Percentiles rank a stretch among this genome's conserved stretches.
Evolutionary conservation across 64 coral and sea anemone species (phyloP).

Genomic region (Hydrozoanthus tunicans): DNA sequence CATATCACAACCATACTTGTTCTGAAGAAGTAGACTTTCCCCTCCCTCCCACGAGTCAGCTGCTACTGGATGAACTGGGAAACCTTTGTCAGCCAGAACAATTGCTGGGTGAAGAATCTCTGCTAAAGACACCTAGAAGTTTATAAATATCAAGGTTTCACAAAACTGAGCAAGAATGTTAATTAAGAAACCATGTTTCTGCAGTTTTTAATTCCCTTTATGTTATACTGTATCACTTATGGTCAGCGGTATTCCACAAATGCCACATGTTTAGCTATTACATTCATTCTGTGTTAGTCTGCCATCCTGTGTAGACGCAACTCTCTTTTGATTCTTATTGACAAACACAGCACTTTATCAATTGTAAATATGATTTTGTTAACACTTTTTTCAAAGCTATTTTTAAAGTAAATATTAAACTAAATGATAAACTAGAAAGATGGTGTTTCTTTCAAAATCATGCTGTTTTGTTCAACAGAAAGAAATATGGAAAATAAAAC

Average conservation of each 20-base stretch:
- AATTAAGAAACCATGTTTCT: no score
- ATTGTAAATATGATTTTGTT: no score
- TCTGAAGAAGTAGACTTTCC: conserved; percentile 47
- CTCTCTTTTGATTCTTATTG: not conserved
- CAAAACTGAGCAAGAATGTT: no score
- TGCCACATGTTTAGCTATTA: conserved; percentile 35
- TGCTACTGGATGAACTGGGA: conserved; percentile 79
- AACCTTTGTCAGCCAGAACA: conserved; percentile 73
- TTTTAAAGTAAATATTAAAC: no score
- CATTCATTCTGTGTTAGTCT: conserved; percentile 35
- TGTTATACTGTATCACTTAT: conserved; percentile 4
- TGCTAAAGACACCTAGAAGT: conserved; percentile 61
- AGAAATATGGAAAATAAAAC: not conserved
- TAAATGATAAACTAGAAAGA: no score
- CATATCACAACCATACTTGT: conserved; percentile 71
- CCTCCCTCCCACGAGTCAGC: conserved; percentile 68
- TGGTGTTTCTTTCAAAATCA: no score
- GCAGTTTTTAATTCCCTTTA: not conserved
- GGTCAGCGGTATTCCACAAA: conserved; percentile 37
- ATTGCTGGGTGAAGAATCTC: conserved; percentile 90
- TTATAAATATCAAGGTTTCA: not conserved
- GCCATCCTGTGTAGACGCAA: conserved; percentile 29
- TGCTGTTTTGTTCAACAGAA: not conserved
- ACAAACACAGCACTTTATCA: not conserved
- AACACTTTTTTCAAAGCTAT: not conserved